These are phyloP conservation scores for Phymorhynchus buccinoides DNA, from an alignment of 1,140 invertebrate genomes.

Conservation along the genomic window DNA sequence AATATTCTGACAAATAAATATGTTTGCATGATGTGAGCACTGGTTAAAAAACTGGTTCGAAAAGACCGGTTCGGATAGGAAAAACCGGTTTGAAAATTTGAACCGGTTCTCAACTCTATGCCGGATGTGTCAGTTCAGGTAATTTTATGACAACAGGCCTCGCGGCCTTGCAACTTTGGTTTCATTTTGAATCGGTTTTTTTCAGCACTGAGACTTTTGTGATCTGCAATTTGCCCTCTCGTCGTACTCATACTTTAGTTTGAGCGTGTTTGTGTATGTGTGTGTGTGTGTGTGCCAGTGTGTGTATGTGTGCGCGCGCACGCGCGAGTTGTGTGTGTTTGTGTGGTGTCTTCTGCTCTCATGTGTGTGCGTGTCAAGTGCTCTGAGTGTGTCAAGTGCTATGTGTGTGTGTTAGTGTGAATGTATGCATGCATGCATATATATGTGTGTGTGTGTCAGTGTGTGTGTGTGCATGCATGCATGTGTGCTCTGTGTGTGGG, in stretches of 20 bases:
- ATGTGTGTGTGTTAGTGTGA: neutral
- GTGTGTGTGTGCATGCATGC: neutral
- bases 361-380: neutral
- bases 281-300: constrained; percentile 24
- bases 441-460: neutral
- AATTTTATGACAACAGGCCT: too few species aligned
- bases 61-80: too few species aligned
- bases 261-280: constrained; percentile 19
- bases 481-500: neutral
- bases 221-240: neutral
- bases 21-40: too few species aligned
- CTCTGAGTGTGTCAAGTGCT: too few species aligned
- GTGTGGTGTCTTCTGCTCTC: neutral
- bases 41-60: too few species aligned
- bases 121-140: too few species aligned
- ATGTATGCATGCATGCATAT: neutral
- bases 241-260: neutral
- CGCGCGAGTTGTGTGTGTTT: neutral
- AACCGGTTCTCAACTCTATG: too few species aligned
- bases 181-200: too few species aligned
- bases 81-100: too few species aligned
- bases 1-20: too few species aligned
- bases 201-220: too few species aligned
- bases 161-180: too few species aligned
- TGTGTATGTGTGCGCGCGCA: neutral